Evolutionary conservation across 2,888 invertebrate genomes (phyloP).

Genomic region (Danaus chrysippus): DNA sequence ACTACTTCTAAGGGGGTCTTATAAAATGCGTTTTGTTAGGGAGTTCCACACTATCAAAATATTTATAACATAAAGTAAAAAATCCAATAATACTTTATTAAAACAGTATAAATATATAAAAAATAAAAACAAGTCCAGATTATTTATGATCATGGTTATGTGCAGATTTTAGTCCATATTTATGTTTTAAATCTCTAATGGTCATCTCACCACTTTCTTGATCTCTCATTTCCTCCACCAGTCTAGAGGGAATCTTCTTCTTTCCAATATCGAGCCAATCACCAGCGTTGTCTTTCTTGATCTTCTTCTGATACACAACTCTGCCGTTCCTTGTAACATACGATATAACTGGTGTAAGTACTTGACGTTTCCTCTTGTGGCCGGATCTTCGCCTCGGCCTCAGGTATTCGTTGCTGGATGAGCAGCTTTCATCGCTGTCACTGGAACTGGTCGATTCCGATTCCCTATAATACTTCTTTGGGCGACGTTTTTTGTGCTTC

Average conservation of each 20-base stretch:
- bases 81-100: too few relatives aligned
- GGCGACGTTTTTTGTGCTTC: slow-evolving; percentile 35
- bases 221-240: slow-evolving; percentile 17
- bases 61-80: too few relatives aligned
- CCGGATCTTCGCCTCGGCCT: slow-evolving; percentile 22
- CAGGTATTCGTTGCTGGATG: slow-evolving; percentile 30
- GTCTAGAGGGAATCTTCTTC: slow-evolving; percentile 28
- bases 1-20: too few relatives aligned
- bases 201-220: slow-evolving; percentile 36
- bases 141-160: slow-evolving; percentile 25
- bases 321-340: slow-evolving; percentile 65
- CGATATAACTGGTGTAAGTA: slow-evolving; percentile 64
- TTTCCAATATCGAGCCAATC: slow-evolving; percentile 57
- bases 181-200: slow-evolving; percentile 32
- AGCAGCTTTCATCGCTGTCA: slow-evolving; percentile 30
- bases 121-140: slow-evolving; percentile 16
- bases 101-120: slow-evolving; percentile 12
- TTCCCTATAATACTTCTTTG: slow-evolving; percentile 32
- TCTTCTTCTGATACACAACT: slow-evolving; percentile 65
- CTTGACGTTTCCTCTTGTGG: slow-evolving; percentile 39
- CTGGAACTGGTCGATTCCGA: slow-evolving; percentile 25
- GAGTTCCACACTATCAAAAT: too few relatives aligned
- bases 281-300: slow-evolving; percentile 57
- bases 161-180: slow-evolving; percentile 26
- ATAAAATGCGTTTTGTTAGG: too few relatives aligned